Evolutionary conservation across 2,797 vertebrate species (phyloP), one percentile per base, ranked within the genome.

Genomic region (Leuciscus waleckii): DNA sequence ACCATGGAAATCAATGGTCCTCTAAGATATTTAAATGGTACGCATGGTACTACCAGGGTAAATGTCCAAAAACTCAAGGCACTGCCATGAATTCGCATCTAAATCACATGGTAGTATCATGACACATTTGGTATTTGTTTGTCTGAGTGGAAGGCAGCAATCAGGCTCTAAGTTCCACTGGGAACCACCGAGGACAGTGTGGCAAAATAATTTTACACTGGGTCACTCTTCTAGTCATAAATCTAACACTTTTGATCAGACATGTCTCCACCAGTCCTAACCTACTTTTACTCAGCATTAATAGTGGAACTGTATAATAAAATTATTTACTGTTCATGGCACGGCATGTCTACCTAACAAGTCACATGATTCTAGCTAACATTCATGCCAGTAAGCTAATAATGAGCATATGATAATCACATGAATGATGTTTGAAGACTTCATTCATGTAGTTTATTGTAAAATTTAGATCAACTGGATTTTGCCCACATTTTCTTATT

Each of bases 131-230:
- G 14, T 16, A 9, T 10, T 19, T 49, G 8, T n/a, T 32, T 74
- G 29, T 49, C 19, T 19, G 14, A 46, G 14, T 26, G 4, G 7
- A 43, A 49, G 43, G n/a, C 39, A 26, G 39, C 26, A 65, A 63
- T 32, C 39, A 54, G 21, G 41, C 32, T 39, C 14, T 4, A 41
- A 10, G 75, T 41, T 39, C 61, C 75, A 78, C 35, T 11, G 13
- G 1, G 39, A 17, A 54, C 43, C 79, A 69, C 29, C 29, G 79
- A 14, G 29, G 29, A 1, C 63, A 69, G 79, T 69, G 54, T 88
- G 82, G 46, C 69, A 4, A 13, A 35, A 35, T 0, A 35, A 3
- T 51, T 67, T 49, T 65, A 32, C 70, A 67, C 19, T 17, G 1
- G 39, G 9, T 35, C 46, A 75, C 14, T 76, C 13, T 39, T 58